These are phyloP conservation scores for Rhagologus leucostigma DNA, from an alignment of 2,113 vertebrate species.

Conservation along the genomic window DNA sequence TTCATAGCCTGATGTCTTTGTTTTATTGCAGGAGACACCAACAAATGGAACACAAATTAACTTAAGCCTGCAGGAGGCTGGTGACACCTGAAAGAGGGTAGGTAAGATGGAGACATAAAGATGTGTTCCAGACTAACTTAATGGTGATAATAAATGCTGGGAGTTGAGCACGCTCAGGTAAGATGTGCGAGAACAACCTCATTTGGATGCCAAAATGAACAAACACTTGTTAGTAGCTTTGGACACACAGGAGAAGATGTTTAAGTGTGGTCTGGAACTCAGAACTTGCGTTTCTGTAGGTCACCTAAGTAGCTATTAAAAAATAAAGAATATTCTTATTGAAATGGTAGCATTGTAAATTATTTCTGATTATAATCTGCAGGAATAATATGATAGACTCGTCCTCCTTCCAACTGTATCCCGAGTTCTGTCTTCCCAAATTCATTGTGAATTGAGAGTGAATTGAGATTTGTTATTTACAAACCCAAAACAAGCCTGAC, in stretches of 20 bases:
- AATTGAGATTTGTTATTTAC: not conserved
- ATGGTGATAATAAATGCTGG: not conserved
- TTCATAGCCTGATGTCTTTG: not conserved
- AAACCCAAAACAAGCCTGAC: not conserved
- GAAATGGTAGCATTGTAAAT: not conserved
- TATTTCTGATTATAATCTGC: not conserved
- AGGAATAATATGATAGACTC: not conserved
- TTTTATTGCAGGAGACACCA: constrained; percentile 34
- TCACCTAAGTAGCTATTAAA: not conserved
- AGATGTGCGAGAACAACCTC: not conserved
- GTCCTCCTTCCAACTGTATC: not conserved
- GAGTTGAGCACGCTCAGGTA: not conserved
- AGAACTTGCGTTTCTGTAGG: not conserved
- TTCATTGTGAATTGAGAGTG: not conserved
- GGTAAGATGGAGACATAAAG: not conserved
- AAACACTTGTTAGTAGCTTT: not conserved
- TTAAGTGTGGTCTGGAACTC: not conserved
- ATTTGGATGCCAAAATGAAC: not conserved
- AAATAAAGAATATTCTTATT: not conserved
- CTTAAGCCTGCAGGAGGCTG: not conserved
- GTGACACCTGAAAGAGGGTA: constrained; percentile 10
- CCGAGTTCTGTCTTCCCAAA: not conserved
- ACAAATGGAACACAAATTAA: constrained; percentile 46
- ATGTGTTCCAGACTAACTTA: not conserved
- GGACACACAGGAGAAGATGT: not conserved